Evolutionary conservation across 2,797 vertebrate genomes (phyloP), one percentile per base, ranked within the genome.

Genomic region (Galaxias olidus): DNA sequence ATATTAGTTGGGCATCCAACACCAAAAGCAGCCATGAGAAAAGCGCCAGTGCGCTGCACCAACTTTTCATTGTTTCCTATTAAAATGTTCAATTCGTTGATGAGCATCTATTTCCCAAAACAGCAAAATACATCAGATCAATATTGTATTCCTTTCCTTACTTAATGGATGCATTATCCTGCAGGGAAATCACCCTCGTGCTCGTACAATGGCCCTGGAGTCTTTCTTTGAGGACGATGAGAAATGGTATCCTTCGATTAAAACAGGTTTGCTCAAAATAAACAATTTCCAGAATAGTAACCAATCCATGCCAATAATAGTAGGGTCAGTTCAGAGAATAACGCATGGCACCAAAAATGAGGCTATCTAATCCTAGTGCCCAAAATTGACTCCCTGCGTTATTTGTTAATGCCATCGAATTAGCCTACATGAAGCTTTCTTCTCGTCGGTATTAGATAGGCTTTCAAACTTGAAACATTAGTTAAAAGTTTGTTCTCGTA

Each of bases 1-100:
- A 93, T 63, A 92, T 84, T 0, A 90, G 69, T 63, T 91, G 87
- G 0, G 88, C 90, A 10, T 90, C 86, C 13, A 88, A 17, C 45
- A 81, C 80, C 86, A 87, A 54, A 70, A 85, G 78, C 60, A 90
- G 66, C 83, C 83, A 88, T 8, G 83, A 80, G 61, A 91, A 71
- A 20, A 88, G 80, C 42, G 83, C 80, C 79, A 84, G 77, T 66
- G 78, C 78, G 66, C 87, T 15, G 75, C 78, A 81, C 77, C 84
- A 73, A 47, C 84, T 86, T 76, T 68, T 87, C 92, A 93, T 93
- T 30, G 30, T 30, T 30, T 73, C 83, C 91, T 75, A 65, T 72
- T 68, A 66, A 68, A 61, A 75, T 65, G 59, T 84, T 52, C 71
- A 71, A 69, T 69, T 69, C 57, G 10, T 74, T 7, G 76, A 75